A percentile compares a stretch with the other conserved stretches of the same genome.
Evolutionary conservation across 2,888 invertebrate species (phyloP).

Genomic region (Lasioglossum lativentre): DNA sequence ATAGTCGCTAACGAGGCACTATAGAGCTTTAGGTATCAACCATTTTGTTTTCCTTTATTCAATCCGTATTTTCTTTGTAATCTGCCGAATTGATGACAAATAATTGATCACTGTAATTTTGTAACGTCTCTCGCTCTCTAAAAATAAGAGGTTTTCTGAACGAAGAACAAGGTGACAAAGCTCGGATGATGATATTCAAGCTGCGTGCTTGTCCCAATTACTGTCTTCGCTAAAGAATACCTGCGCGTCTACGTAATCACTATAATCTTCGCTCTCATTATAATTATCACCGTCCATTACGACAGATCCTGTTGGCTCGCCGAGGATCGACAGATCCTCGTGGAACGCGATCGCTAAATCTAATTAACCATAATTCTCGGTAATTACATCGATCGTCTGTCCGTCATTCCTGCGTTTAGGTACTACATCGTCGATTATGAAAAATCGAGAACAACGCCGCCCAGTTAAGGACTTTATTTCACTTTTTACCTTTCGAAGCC

Average conservation of each 20-base stretch:
- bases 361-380: slow-evolving; percentile 79
- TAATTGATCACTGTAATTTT: neutral
- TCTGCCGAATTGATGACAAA: neutral
- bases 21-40: neutral
- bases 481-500: neutral
- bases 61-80: neutral
- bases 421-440: neutral
- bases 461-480: neutral
- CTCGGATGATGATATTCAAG: slow-evolving; percentile 74
- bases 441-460: neutral
- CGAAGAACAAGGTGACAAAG: slow-evolving; percentile 69
- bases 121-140: neutral
- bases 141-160: neutral
- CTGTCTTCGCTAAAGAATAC: slow-evolving; percentile 58
- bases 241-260: slow-evolving; percentile 72
- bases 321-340: slow-evolving; percentile 41
- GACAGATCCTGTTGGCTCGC: slow-evolving; percentile 44
- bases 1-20: neutral
- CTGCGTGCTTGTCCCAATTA: slow-evolving; percentile 61
- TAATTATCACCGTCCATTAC: slow-evolving; percentile 78
- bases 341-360: slow-evolving; percentile 69
- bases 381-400: slow-evolving; percentile 74
- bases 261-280: slow-evolving; percentile 79
- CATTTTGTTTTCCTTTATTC: neutral
- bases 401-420: slow-evolving; percentile 69